These are phyloP conservation scores for Drosophila pseudotalamancana DNA, from an alignment of 2,888 invertebrate genomes.

Conservation along the genomic window DNA sequence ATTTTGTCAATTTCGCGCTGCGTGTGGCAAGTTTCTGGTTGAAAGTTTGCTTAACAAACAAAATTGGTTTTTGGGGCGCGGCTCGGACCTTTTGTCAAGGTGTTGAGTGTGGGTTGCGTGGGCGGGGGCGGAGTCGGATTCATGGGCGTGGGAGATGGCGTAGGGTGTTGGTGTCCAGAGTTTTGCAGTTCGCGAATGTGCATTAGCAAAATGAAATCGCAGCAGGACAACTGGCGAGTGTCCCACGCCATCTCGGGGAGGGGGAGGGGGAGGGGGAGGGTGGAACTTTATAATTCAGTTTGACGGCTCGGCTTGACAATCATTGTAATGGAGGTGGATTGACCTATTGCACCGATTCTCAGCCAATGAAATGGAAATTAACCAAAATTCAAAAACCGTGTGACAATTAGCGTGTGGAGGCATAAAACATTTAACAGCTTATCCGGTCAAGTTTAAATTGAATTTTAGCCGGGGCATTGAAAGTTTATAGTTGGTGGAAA, in stretches of 20 bases:
- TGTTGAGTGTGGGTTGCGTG: too few relatives aligned
- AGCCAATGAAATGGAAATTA: conserved; percentile 16
- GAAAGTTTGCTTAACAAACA: conserved; percentile 3
- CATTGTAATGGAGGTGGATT: too few relatives aligned
- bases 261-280: not conserved
- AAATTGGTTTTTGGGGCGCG: not conserved
- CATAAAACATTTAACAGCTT: conserved; percentile 58
- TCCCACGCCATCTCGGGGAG: conserved; percentile 27
- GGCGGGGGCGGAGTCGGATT: too few relatives aligned
- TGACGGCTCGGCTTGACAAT: too few relatives aligned
- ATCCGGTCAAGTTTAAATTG: conserved; percentile 6
- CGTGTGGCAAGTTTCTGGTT: not conserved
- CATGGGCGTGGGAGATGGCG: not conserved
- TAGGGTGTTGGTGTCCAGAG: not conserved
- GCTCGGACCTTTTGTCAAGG: not conserved
- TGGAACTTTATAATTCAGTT: not conserved
- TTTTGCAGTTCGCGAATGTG: conserved; percentile 5
- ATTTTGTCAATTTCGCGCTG: conserved; percentile 25
- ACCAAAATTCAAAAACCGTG: conserved; percentile 13
- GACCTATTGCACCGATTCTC: conserved; percentile 29
- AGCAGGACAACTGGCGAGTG: conserved; percentile 11
- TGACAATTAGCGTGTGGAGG: conserved; percentile 22
- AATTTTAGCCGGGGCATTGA: not conserved
- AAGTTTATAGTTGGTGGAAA: conserved; percentile 16
- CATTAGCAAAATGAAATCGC: conserved; percentile 17